Evolutionary conservation across 1,140 invertebrate genomes (phyloP).

Genomic region (Phymastichus coffea): DNA sequence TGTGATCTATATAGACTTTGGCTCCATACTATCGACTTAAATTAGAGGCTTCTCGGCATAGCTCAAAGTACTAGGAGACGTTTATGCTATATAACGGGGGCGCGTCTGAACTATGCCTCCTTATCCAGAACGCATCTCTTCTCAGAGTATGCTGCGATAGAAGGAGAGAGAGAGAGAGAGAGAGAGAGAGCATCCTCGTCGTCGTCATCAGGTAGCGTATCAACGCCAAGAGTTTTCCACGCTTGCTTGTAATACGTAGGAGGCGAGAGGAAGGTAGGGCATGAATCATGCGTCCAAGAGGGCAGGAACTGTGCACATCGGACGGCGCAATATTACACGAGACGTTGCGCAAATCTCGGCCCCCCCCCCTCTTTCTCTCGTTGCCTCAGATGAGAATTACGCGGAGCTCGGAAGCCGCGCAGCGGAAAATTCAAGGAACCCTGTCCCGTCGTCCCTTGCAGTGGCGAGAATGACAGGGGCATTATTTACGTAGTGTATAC

Average conservation of each 20-base stretch:
- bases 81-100: too few species aligned
- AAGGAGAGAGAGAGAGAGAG: not conserved
- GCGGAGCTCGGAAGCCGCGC: too few species aligned
- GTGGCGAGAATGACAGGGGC: not conserved
- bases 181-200: not conserved
- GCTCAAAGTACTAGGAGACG: too few species aligned
- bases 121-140: constrained; percentile 9
- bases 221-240: not conserved
- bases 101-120: too few species aligned
- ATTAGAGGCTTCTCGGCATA: not conserved
- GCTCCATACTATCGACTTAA: not conserved
- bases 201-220: not conserved
- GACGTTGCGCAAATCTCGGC: not conserved
- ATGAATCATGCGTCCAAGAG: constrained; percentile 26
- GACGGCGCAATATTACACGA: constrained; percentile 18
- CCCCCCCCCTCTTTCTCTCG: too few species aligned
- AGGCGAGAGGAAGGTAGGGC: too few species aligned
- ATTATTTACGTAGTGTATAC: constrained; percentile 13
- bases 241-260: constrained; percentile 3
- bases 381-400: constrained; percentile 4
- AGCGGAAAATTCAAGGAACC: constrained; percentile 13
- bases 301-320: constrained; percentile 22
- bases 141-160: not conserved
- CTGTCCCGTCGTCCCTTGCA: not conserved
- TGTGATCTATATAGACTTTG: too few species aligned